Evolutionary conservation across 2,113 vertebrate species (phyloP).

Genomic region (Anoplopoma fimbria): DNA sequence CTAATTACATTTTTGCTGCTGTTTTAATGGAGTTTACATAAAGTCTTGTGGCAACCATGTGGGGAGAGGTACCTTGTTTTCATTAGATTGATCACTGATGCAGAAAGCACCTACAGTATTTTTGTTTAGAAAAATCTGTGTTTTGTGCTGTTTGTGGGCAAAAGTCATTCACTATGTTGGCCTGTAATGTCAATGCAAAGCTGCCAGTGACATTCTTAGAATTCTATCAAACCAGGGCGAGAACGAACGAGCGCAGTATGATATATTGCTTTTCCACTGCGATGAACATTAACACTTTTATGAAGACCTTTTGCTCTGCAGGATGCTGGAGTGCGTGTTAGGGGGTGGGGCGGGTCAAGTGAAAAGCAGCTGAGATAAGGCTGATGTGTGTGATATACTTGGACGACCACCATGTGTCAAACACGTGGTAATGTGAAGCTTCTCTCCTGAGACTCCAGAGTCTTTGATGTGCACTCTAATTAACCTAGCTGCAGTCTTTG

Average conservation of each 20-base stretch:
- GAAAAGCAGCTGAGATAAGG: conserved; percentile 16
- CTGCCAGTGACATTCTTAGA: conserved; percentile 28
- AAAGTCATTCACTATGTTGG: background rate
- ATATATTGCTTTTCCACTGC: conserved; percentile 24
- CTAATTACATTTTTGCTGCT: conserved; percentile 75
- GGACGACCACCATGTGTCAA: conserved; percentile 21
- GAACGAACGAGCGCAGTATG: background rate
- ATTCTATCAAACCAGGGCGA: conserved; percentile 12
- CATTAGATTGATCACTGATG: conserved; percentile 67
- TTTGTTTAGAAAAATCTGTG: conserved; percentile 43
- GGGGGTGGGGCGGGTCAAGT: background rate
- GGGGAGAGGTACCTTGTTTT: conserved; percentile 63
- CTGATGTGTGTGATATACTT: conserved; percentile 24
- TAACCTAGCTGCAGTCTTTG: conserved; percentile 53
- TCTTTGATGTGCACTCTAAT: conserved; percentile 65
- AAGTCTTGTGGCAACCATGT: conserved; percentile 65
- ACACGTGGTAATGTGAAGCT: conserved; percentile 12
- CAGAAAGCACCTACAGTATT: conserved; percentile 52
- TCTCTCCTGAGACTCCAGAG: conserved; percentile 15
- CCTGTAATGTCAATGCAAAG: conserved; percentile 29
- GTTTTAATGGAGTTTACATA: conserved; percentile 78
- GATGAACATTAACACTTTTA: conserved; percentile 35
- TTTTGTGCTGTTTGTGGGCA: background rate
- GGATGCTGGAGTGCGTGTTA: background rate
- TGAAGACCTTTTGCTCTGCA: conserved; percentile 1